These are phyloP conservation scores for Lytechinus variegatus DNA, from an alignment of 35 echinoderm and acorn worm genomes.

Conservation along the genomic window DNA sequence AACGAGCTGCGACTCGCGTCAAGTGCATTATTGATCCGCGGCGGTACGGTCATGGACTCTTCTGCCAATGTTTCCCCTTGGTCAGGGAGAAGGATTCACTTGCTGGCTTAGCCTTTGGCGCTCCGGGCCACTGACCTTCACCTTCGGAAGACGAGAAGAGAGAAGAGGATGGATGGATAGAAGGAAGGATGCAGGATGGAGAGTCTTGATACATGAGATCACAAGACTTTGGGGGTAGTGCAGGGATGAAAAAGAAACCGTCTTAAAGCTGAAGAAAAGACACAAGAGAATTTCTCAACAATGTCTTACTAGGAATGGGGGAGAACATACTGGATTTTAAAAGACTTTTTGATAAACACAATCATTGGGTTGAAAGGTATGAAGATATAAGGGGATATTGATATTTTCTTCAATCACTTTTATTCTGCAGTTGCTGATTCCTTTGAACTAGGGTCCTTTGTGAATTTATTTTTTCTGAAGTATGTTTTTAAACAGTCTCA, in stretches of 20 bases:
- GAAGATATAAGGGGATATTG: too few species aligned
- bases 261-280: background rate
- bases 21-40: constrained; percentile 47
- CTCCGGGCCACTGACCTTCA: constrained; percentile 30
- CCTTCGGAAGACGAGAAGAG: background rate
- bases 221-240: background rate
- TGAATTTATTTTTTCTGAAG: too few species aligned
- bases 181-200: background rate
- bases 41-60: constrained; percentile 44
- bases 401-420: too few species aligned
- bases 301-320: background rate
- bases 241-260: background rate
- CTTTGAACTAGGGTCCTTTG: too few species aligned
- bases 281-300: background rate
- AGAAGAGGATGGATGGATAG: background rate
- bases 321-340: background rate
- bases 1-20: constrained; percentile 49
- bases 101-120: constrained; percentile 22
- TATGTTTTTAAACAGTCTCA: too few species aligned
- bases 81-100: constrained; percentile 9
- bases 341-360: background rate
- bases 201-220: background rate
- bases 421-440: too few species aligned
- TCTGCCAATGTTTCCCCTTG: background rate
- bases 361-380: too few species aligned